These are phyloP conservation scores for Drosophila auraria DNA, from an alignment of 1,140 invertebrate species.

Conservation along the genomic window DNA sequence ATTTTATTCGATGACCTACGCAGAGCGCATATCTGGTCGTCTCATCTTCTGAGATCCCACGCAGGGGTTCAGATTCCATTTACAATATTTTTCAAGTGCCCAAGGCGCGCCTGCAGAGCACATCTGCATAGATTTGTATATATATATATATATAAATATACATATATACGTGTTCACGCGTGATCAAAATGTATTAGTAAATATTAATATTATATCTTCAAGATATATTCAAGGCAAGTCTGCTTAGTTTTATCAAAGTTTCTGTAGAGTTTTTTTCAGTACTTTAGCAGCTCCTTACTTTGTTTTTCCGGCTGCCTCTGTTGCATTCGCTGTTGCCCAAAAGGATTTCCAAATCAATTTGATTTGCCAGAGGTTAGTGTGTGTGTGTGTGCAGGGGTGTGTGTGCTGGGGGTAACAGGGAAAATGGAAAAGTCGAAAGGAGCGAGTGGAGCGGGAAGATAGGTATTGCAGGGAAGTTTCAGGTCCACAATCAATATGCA, in stretches of 20 bases:
- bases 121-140: too few relatives aligned
- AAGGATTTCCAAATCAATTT: slow-evolving; percentile 80
- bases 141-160: too few relatives aligned
- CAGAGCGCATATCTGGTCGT: too few relatives aligned
- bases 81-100: too few relatives aligned
- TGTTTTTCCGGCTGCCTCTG: slow-evolving; percentile 20
- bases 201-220: too few relatives aligned
- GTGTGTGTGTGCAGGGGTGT: background rate
- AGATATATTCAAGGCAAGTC: too few relatives aligned
- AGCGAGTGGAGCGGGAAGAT: background rate
- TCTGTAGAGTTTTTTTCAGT: background rate
- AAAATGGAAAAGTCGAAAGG: slow-evolving; percentile 5
- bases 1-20: too few relatives aligned
- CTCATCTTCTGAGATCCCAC: too few relatives aligned
- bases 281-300: slow-evolving; percentile 1
- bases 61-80: too few relatives aligned
- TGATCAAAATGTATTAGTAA: too few relatives aligned
- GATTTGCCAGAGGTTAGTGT: slow-evolving; percentile 59
- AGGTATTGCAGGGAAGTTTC: slow-evolving; percentile 24
- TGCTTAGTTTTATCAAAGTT: background rate
- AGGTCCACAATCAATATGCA: slow-evolving; percentile 77
- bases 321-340: slow-evolving; percentile 50
- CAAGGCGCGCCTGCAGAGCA: too few relatives aligned
- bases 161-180: too few relatives aligned
- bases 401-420: background rate